A percentile compares a stretch with the other conserved stretches of the same genome.
Evolutionary conservation across 2,113 vertebrate genomes (phyloP).

Genomic region (Odontesthes bonariensis): DNA sequence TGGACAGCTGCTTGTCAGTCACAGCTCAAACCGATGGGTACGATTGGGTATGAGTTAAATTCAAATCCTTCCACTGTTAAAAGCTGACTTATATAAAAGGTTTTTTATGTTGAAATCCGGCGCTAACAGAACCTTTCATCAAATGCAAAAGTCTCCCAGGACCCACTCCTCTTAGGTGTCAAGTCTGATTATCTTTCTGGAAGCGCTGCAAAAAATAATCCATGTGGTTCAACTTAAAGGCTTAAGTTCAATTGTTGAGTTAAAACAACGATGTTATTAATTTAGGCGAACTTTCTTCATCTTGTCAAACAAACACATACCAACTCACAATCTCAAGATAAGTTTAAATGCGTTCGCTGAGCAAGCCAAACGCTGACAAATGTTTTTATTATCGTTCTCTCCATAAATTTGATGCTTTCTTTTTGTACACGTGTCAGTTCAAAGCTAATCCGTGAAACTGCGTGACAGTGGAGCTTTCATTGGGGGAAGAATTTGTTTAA

Average conservation of each 20-base stretch:
- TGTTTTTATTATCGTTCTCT: background rate
- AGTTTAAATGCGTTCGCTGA: no score
- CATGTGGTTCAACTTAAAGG: background rate
- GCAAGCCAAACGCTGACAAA: background rate
- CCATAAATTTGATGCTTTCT: background rate
- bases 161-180: constrained; percentile 11
- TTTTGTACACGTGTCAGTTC: background rate
- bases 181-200: constrained; percentile 3
- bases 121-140: constrained; percentile 17
- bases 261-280: background rate
- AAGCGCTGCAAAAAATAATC: background rate
- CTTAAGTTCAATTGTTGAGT: background rate
- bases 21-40: constrained; percentile 8
- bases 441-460: background rate
- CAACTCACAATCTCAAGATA: no score
- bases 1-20: background rate
- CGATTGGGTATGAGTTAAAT: constrained; percentile 5
- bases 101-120: background rate
- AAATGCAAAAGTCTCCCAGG: background rate
- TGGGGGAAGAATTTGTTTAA: background rate
- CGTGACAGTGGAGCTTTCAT: background rate
- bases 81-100: constrained; percentile 16
- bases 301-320: background rate
- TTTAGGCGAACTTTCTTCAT: background rate
- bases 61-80: constrained; percentile 28